These are phyloP conservation scores for Baronia brevicornis DNA, from an alignment of 2,888 invertebrate genomes.

Conservation along the genomic window DNA sequence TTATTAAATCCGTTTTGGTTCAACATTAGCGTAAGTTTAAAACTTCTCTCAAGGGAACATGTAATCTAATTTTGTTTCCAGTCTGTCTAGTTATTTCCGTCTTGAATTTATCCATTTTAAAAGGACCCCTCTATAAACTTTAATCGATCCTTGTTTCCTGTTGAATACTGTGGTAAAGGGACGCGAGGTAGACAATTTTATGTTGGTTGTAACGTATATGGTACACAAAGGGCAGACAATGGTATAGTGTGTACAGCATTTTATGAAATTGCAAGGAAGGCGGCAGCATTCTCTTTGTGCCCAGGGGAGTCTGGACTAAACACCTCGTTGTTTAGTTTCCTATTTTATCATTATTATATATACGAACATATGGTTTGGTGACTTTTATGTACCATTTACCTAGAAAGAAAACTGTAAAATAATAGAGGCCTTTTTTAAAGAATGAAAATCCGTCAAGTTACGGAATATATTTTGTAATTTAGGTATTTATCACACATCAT, in stretches of 20 bases:
- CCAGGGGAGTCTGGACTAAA: constrained; percentile 65
- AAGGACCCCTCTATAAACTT: constrained; percentile 30
- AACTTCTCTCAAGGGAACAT: constrained; percentile 44
- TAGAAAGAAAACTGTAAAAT: constrained; percentile 18
- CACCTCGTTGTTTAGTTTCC: constrained; percentile 53
- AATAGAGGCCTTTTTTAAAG: constrained; percentile 23
- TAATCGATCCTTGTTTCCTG: constrained; percentile 24
- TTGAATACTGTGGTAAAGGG: constrained; percentile 24
- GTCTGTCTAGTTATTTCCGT: constrained; percentile 65
- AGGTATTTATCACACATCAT: too few relatives aligned
- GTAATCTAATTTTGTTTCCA: constrained; percentile 63
- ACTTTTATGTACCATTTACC: constrained; percentile 29
- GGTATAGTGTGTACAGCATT: constrained; percentile 47
- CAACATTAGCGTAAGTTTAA: constrained; percentile 48
- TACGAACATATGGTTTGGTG: constrained; percentile 20
- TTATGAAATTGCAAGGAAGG: constrained; percentile 68
- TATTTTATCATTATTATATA: constrained; percentile 35
- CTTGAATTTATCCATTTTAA: constrained; percentile 41
- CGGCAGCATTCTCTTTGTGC: constrained; percentile 39
- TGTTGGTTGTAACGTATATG: constrained; percentile 39
- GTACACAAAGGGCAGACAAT: constrained; percentile 39
- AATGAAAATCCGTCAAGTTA: too few relatives aligned
- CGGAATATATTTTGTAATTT: too few relatives aligned
- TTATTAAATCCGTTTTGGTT: constrained; percentile 26
- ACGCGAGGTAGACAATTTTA: constrained; percentile 33